Base-by-base conservation (phyloP, 2,888 invertebrate genomes). In the Trissolcus japonicus region DNA sequence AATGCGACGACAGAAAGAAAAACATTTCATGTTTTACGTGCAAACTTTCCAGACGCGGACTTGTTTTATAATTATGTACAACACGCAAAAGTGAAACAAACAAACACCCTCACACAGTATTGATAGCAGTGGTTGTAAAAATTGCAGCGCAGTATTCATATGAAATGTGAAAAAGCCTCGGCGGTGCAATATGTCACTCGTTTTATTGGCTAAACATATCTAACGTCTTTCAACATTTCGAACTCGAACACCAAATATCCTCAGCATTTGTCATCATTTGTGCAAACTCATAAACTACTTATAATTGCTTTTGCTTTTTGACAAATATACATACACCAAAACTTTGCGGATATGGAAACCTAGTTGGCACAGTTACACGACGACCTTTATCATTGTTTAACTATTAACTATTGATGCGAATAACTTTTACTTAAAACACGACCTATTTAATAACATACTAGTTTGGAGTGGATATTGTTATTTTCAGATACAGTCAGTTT, bases 101-200 rank as follows among this genome's bases (percentile, higher is more conserved):
- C 13, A 40, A 43, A 51, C 21, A 46, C 53, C 25, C 14, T 13
- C 40, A 21, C 40, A 21, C 35, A 11, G 19, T 65, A 55, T 65
- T 55, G 56, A 56, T 65, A 66, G 9, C 16, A 9, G 19, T 35
- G 41, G 6, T 56, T 17, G 62, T 1, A 43, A 55, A 56, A 65
- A 51, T 46, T 46, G 46, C 46, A 16, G 16, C n/a, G 6, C 6
- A 46, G 16, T 46, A 14, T 61, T 17, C 19, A 25, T 61, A 51
- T 51, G 35, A 61, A 51, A 61, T 17, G 40, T 16, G 35, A 48
- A 61, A 51, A 53, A 19, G 46, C 6, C 51, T 53, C 62, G 2
- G 14, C 40, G 62, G 62, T 41, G 41, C 62, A 62, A 62, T 62
- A 35, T 62, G 62, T 62, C 62, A 62, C 19, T 1, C 2, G 53